These are phyloP conservation scores for Salpingus planirostris DNA, from an alignment of 2,888 invertebrate genomes.

Conservation along the genomic window DNA sequence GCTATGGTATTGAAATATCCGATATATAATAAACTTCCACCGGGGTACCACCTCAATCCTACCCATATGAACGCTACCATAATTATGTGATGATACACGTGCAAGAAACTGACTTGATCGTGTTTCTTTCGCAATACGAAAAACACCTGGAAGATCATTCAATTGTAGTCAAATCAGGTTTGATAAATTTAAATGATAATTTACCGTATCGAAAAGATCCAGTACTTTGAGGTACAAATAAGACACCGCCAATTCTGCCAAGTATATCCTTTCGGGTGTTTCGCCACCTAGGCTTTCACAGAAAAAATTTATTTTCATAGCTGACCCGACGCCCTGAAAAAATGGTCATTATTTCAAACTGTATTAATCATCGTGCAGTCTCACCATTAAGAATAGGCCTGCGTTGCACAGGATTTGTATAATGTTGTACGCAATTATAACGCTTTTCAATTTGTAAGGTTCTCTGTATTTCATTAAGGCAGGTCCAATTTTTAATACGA, in stretches of 20 bases:
- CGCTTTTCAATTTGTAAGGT: neutral
- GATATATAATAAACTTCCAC: constrained; percentile 57
- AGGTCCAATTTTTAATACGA: constrained; percentile 3
- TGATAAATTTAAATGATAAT: no score
- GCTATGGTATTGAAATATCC: constrained; percentile 65
- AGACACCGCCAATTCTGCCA: no score
- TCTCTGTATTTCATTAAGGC: constrained; percentile 1
- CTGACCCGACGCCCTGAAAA: no score
- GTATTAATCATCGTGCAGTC: no score
- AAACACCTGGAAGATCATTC: constrained; percentile 62
- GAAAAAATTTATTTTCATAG: no score
- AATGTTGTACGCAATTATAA: constrained; percentile 1
- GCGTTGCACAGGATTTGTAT: neutral
- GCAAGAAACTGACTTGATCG: constrained; percentile 73
- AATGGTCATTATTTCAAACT: no score
- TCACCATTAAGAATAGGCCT: neutral
- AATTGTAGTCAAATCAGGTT: no score
- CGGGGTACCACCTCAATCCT: constrained; percentile 52
- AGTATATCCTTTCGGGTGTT: no score
- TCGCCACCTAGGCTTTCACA: no score
- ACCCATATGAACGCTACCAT: constrained; percentile 64
- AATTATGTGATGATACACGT: constrained; percentile 78
- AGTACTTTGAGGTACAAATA: no score
- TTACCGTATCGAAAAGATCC: constrained; percentile 67
- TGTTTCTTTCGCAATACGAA: constrained; percentile 78